Evolutionary conservation across 2,113 vertebrate genomes (phyloP).

Genomic region (Datnioides undecimradiatus): DNA sequence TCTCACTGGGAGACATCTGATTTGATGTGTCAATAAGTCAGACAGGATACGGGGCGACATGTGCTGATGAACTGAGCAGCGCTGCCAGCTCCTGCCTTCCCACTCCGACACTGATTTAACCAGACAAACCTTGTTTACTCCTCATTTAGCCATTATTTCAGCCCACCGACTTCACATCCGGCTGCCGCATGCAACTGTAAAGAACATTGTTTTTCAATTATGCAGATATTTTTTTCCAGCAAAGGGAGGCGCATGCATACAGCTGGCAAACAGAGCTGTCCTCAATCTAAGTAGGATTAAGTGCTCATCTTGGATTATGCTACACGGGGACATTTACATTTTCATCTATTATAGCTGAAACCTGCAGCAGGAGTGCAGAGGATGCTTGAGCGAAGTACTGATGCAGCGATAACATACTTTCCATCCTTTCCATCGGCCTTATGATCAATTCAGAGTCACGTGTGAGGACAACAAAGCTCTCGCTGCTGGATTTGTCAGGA

Average conservation of each 20-base stretch:
- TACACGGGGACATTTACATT: slow-evolving; percentile 33
- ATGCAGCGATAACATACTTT: not conserved
- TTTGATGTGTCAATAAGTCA: slow-evolving; percentile 57
- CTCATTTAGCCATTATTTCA: slow-evolving; percentile 34
- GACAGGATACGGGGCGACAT: slow-evolving; percentile 36
- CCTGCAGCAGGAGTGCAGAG: not conserved
- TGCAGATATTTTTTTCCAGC: slow-evolving; percentile 8
- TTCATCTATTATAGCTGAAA: slow-evolving; percentile 24
- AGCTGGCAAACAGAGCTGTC: not conserved
- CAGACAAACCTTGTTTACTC: slow-evolving; percentile 57
- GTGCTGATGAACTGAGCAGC: slow-evolving; percentile 53
- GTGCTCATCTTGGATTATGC: slow-evolving; percentile 55
- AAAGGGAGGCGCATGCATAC: not conserved
- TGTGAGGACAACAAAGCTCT: not conserved
- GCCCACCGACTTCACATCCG: not conserved
- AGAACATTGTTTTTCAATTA: slow-evolving; percentile 39
- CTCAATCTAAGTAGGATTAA: slow-evolving; percentile 48
- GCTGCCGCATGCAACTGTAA: not conserved
- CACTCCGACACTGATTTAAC: slow-evolving; percentile 42
- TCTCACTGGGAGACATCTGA: slow-evolving; percentile 39
- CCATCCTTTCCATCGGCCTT: not conserved
- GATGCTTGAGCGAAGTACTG: not conserved
- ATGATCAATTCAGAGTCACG: not conserved
- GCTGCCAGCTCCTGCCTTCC: slow-evolving; percentile 29
- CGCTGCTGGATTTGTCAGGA: not conserved